Conservation (phyloP, 2,888 invertebrate species). For the Spilosoma lubricipeda region DNA sequence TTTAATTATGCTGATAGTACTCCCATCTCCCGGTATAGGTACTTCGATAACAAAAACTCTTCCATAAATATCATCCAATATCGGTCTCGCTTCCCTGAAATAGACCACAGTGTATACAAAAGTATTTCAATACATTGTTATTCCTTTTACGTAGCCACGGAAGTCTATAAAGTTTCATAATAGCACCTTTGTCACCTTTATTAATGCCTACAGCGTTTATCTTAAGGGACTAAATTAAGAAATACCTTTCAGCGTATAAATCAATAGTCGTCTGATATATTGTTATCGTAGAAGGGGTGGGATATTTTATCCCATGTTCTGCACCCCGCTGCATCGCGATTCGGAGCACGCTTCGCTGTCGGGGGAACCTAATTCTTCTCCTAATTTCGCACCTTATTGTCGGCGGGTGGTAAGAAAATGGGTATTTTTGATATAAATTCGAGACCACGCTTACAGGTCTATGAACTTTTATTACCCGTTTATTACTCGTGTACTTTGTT, state of each 20-base stretch:
- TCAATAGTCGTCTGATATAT: constrained; percentile 64
- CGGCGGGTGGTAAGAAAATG: constrained; percentile 76
- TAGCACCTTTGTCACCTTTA: constrained; percentile 52
- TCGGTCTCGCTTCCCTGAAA: constrained; percentile 41
- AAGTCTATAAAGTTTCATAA: constrained; percentile 60
- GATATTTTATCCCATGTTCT: constrained; percentile 50
- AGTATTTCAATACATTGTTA: constrained; percentile 56
- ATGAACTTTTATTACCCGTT: constrained; percentile 53
- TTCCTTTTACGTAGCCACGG: constrained; percentile 52
- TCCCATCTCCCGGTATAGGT: constrained; percentile 27
- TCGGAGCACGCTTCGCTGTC: constrained; percentile 72
- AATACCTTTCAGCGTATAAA: constrained; percentile 67
- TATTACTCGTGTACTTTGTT: constrained; percentile 42
- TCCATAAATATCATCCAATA: constrained; percentile 47
- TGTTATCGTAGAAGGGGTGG: constrained; percentile 58
- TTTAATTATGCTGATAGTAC: constrained; percentile 31
- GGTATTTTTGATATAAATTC: constrained; percentile 73
- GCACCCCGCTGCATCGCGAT: constrained; percentile 69
- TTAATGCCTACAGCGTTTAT: constrained; percentile 52
- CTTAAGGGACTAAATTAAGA: constrained; percentile 65
- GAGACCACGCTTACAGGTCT: constrained; percentile 60
- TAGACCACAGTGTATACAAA: constrained; percentile 47
- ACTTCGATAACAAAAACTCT: constrained; percentile 45
- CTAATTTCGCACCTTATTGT: constrained; percentile 86
- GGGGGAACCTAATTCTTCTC: constrained; percentile 82